Percentiles rank a stretch among this genome's conserved stretches.
Conservation (phyloP, 2,797 vertebrate genomes). For the Pteronotus mesoamericanus region DNA sequence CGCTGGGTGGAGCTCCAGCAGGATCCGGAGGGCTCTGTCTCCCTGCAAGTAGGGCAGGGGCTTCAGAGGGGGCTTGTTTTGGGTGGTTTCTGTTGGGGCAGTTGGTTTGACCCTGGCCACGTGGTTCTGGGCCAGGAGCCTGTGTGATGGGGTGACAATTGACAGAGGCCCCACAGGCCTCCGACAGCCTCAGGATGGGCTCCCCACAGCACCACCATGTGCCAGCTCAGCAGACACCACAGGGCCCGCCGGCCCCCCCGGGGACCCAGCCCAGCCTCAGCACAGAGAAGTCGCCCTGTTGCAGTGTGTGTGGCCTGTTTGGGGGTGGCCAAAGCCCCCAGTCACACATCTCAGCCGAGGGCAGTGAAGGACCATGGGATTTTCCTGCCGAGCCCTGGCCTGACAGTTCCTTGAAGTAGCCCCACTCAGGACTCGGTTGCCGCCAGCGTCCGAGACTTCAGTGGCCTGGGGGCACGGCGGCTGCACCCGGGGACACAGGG, state of each 20-base stretch:
- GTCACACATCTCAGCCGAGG: neutral
- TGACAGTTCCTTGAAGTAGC: neutral
- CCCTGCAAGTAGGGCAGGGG: accelerated
- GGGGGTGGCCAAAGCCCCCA: neutral
- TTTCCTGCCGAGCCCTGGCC: neutral
- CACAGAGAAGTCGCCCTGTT: neutral
- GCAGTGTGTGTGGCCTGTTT: neutral
- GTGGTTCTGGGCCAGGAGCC: neutral
- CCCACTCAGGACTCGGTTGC: neutral
- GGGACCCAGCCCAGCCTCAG: too few relatives aligned
- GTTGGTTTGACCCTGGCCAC: accelerated
- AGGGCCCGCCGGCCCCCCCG: neutral
- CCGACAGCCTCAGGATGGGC: neutral
- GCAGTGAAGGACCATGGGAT: neutral
- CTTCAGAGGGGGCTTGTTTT: neutral
- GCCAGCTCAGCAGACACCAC: neutral
- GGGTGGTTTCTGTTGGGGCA: neutral
- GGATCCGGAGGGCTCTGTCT: neutral
- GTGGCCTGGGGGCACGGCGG: neutral
- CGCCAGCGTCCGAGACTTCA: accelerated
- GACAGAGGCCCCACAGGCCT: neutral
- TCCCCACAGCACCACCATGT: accelerated
- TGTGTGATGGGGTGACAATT: too few relatives aligned
- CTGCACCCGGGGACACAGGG: neutral
- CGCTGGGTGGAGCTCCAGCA: accelerated